Conservation (phyloP, 2,113 vertebrate species). For the Psammodynastes pulverulentus region DNA sequence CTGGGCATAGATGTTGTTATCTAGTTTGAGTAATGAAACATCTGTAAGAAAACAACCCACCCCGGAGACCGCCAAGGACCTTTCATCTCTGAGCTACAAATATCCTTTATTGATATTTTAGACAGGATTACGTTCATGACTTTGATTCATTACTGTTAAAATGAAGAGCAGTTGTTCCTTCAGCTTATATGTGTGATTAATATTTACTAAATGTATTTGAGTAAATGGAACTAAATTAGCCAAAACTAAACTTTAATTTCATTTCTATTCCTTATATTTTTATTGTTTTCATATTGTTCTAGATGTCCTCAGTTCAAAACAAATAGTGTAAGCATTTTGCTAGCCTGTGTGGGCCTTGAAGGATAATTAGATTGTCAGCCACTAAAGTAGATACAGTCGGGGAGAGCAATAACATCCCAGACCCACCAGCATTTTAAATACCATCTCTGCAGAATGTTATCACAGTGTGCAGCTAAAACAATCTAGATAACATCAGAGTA, state of each 20-base stretch:
- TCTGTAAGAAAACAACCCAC: not conserved
- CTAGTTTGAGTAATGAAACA: not conserved
- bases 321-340: constrained; percentile 31
- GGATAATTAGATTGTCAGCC: constrained; percentile 60
- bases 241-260: constrained; percentile 50
- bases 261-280: constrained; percentile 36
- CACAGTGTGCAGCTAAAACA: constrained; percentile 23
- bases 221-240: constrained; percentile 49
- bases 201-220: constrained; percentile 53
- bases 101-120: not conserved
- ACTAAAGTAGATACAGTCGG: constrained; percentile 34
- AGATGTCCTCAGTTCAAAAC: constrained; percentile 50
- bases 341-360: constrained; percentile 49
- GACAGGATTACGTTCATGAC: constrained; percentile 20
- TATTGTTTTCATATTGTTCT: constrained; percentile 56
- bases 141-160: constrained; percentile 41
- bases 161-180: constrained; percentile 31
- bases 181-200: constrained; percentile 44
- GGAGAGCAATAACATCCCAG: constrained; percentile 36
- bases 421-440: constrained; percentile 44
- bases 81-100: not conserved
- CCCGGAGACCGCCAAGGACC: not conserved
- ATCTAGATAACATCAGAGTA: not conserved
- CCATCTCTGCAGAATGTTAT: constrained; percentile 34
- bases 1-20: not conserved